phyloP scores from a whole-genome alignment of 23 tunicate genomes.

The Styela plicata region DNA sequence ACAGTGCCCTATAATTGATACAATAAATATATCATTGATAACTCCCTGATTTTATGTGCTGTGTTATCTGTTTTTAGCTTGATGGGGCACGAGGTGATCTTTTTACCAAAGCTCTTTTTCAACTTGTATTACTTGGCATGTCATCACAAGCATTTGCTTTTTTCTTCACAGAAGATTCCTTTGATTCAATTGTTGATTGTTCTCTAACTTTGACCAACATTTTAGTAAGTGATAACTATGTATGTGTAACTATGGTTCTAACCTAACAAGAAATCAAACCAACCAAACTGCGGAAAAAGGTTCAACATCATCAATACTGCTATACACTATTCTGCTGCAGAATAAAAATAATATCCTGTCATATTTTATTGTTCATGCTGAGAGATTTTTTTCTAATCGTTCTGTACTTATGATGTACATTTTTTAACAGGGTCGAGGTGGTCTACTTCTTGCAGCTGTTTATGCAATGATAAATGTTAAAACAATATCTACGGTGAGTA shows the following conservation, averaged over 20 bases:
- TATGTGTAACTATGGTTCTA: not conserved
- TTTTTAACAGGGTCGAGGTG: constrained; percentile 4
- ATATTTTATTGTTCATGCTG: no score
- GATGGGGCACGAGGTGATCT: not conserved
- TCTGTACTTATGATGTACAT: no score
- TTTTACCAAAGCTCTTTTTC: not conserved
- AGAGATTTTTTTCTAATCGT: no score
- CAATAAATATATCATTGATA: no score
- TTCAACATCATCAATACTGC: no score
- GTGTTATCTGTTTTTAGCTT: constrained; percentile 6
- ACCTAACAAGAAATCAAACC: no score
- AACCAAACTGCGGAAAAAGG: no score
- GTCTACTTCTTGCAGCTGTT: constrained; percentile 12
- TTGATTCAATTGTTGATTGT: not conserved
- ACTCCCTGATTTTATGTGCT: no score
- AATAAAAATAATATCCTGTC: no score
- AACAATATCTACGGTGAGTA: not conserved
- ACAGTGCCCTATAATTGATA: no score
- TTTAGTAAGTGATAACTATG: not conserved
- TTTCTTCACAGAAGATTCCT: not conserved
- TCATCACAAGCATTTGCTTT: not conserved
- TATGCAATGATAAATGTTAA: constrained; percentile 4
- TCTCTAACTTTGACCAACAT: not conserved
- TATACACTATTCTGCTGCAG: no score
- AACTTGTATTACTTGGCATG: constrained; percentile 6